Conservation (phyloP, 2,888 invertebrate species). For the Augochlorella aurata region DNA sequence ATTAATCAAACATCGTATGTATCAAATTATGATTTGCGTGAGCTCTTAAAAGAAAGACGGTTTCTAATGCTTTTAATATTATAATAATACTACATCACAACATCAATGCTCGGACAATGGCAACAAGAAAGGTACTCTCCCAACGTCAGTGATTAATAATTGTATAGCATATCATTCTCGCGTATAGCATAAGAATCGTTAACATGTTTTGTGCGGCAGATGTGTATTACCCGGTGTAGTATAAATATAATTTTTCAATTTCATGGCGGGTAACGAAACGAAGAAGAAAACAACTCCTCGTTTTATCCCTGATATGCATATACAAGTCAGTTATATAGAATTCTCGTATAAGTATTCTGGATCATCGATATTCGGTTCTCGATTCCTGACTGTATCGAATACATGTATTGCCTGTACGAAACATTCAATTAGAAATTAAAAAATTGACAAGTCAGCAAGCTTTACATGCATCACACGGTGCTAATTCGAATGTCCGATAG, state of each 20-base stretch:
- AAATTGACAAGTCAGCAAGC: constrained; percentile 18
- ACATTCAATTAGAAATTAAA: constrained; percentile 38
- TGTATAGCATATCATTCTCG: constrained; percentile 39
- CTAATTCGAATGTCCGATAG: not conserved
- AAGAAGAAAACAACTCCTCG: constrained; percentile 18
- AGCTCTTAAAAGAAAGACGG: constrained; percentile 41
- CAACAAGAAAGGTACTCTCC: constrained; percentile 42
- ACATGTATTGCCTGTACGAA: constrained; percentile 20
- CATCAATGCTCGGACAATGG: constrained; percentile 44
- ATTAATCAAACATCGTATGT: constrained; percentile 54
- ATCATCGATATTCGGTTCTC: constrained; percentile 4
- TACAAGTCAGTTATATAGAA: constrained; percentile 47
- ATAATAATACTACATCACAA: constrained; percentile 58
- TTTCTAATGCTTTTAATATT: constrained; percentile 51
- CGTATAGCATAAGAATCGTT: constrained; percentile 31
- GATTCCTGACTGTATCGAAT: constrained; percentile 23
- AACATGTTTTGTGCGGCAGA: constrained; percentile 30
- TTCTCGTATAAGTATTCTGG: constrained; percentile 24
- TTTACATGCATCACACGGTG: constrained; percentile 23
- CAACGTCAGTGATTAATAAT: constrained; percentile 53
- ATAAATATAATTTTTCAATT: constrained; percentile 22
- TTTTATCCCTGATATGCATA: constrained; percentile 47
- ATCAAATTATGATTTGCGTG: constrained; percentile 58
- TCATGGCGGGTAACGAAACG: constrained; percentile 24
- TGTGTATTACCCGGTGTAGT: constrained; percentile 22